Conservation (phyloP, 2,113 vertebrate species). For the Acrocephalus arundinaceus region DNA sequence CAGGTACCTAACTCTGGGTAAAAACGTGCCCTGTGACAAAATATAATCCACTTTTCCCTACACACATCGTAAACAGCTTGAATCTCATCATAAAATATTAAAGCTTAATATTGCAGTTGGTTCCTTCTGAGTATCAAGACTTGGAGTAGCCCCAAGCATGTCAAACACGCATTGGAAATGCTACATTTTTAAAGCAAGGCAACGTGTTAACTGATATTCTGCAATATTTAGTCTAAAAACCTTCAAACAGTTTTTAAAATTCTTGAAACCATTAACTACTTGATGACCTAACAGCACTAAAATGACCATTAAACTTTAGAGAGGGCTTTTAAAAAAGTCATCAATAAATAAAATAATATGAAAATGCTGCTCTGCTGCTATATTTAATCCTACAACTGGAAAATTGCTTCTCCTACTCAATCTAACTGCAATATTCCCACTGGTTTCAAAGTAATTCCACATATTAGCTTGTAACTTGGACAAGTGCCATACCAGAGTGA, state of each 20-base stretch:
- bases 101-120: slow-evolving; percentile 51
- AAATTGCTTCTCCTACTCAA: slow-evolving; percentile 14
- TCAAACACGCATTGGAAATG: background rate
- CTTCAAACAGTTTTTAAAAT: background rate
- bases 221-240: slow-evolving; percentile 9
- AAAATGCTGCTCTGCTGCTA: background rate
- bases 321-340: background rate
- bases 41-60: background rate
- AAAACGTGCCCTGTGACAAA: slow-evolving; percentile 20
- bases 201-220: background rate
- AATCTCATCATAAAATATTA: slow-evolving; percentile 55
- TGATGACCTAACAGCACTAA: slow-evolving; percentile 5
- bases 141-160: slow-evolving; percentile 38
- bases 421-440: slow-evolving; percentile 1
- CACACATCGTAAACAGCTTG: slow-evolving; percentile 30
- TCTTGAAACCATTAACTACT: slow-evolving; percentile 5
- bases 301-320: slow-evolving; percentile 33
- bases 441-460: slow-evolving; percentile 35
- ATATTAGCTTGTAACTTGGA: background rate
- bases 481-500: background rate
- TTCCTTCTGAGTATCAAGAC: slow-evolving; percentile 29
- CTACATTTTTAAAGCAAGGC: background rate
- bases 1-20: background rate
- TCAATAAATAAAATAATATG: background rate
- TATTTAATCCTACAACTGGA: slow-evolving; percentile 1